Conservation (phyloP, 2,797 vertebrate genomes). For the Pitangus sulphuratus region DNA sequence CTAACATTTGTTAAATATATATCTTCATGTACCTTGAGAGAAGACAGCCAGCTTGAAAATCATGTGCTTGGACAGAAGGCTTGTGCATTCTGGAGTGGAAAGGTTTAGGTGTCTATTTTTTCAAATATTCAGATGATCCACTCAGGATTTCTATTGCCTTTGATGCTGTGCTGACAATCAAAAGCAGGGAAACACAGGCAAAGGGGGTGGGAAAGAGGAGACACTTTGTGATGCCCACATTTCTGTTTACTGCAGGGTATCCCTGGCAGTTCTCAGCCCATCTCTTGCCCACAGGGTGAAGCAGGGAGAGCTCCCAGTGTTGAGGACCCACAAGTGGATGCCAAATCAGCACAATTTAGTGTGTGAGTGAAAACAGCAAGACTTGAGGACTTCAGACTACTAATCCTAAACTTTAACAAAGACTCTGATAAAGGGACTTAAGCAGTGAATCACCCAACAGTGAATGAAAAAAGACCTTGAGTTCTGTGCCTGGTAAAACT, state of each 20-base stretch:
- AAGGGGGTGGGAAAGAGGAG: background rate
- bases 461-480: background rate
- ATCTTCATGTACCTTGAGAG: background rate
- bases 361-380: background rate
- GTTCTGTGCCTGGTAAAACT: background rate
- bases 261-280: background rate
- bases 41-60: background rate
- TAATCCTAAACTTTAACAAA: background rate
- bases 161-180: background rate
- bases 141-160: background rate
- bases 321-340: background rate
- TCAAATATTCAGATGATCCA: background rate
- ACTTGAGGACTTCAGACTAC: background rate
- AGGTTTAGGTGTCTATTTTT: background rate
- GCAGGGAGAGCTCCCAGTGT: background rate
- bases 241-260: background rate
- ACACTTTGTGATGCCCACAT: fast-evolving
- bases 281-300: background rate
- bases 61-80: background rate
- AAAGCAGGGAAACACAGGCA: background rate
- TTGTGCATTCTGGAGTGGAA: background rate
- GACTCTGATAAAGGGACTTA: background rate
- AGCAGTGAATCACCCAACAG: background rate
- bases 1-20: background rate
- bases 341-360: background rate